Conservation (phyloP, 2,888 invertebrate species). For the Drosophila anomelani region DNA sequence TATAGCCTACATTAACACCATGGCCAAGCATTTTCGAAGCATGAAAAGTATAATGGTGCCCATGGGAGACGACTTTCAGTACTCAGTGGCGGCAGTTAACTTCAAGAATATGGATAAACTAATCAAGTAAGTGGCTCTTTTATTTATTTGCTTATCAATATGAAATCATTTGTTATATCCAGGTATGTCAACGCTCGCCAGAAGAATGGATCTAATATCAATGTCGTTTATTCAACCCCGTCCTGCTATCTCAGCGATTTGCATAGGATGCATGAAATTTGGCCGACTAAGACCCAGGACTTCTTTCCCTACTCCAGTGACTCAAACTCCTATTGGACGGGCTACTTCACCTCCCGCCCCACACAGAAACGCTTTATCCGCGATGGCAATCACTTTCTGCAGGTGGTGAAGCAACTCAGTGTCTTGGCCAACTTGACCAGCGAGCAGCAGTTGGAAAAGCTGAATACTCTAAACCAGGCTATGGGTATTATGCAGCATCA, state of each 20-base stretch:
- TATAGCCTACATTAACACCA: conserved; percentile 86
- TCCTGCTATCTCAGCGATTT: conserved; percentile 92
- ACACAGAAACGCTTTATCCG: conserved; percentile 92
- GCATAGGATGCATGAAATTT: conserved; percentile 85
- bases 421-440: conserved; percentile 86
- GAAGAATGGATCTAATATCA: conserved; percentile 87
- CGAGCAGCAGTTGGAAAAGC: conserved; percentile 48
- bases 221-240: conserved; percentile 94
- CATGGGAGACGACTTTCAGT: conserved; percentile 97
- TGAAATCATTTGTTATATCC: neutral
- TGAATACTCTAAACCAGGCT: conserved; percentile 86
- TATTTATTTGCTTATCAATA: neutral
- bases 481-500: conserved; percentile 93
- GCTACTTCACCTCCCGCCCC: conserved; percentile 94
- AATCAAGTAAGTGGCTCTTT: conserved; percentile 87
- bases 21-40: conserved; percentile 87
- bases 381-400: conserved; percentile 90
- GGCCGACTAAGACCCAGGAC: conserved; percentile 92
- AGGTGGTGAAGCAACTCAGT: conserved; percentile 91
- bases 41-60: conserved; percentile 92
- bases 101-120: conserved; percentile 94
- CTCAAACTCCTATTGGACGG: conserved; percentile 96
- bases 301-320: conserved; percentile 96
- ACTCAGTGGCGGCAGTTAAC: conserved; percentile 91
- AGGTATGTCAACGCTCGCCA: conserved; percentile 83